These are phyloP conservation scores for Valencia hispanica DNA, from an alignment of 2,797 vertebrate species.

Conservation along the genomic window DNA sequence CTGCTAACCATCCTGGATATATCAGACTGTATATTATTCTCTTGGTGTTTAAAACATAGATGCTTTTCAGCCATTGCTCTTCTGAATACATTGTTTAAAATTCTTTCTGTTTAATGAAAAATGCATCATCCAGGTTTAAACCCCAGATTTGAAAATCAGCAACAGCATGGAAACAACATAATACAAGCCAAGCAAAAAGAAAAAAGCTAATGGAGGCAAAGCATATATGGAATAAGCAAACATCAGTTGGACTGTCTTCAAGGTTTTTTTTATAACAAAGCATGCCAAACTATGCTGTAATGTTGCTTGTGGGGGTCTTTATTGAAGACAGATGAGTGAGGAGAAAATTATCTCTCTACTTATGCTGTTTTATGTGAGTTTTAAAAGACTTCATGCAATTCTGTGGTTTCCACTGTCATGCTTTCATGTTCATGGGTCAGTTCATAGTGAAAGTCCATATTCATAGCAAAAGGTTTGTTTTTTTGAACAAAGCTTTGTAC, in stretches of 20 bases:
- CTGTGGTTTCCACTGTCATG: neutral
- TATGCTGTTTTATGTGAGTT: constrained; percentile 32
- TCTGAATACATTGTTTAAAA: constrained; percentile 28
- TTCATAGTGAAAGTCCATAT: constrained; percentile 3
- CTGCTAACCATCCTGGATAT: constrained; percentile 15
- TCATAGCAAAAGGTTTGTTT: neutral
- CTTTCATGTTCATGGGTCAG: constrained; percentile 9
- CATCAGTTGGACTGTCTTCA: constrained; percentile 35
- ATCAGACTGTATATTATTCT: neutral
- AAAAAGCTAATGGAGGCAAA: constrained; percentile 31
- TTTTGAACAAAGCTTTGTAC: constrained; percentile 8
- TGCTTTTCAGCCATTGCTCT: constrained; percentile 7
- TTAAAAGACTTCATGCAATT: constrained; percentile 13
- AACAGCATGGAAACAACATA: constrained; percentile 46
- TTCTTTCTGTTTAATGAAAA: constrained; percentile 40
- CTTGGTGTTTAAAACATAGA: neutral
- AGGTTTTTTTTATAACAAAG: constrained; percentile 20
- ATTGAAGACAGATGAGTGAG: constrained; percentile 29
- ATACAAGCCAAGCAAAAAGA: constrained; percentile 20
- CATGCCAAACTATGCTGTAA: constrained; percentile 28
- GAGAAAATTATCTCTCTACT: constrained; percentile 23
- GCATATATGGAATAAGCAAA: constrained; percentile 37
- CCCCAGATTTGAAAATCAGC: constrained; percentile 30
- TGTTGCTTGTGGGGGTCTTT: constrained; percentile 34
- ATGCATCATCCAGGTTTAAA: constrained; percentile 43